Percentiles rank a stretch among this genome's conserved stretches.
phyloP scores from a whole-genome alignment of 2,888 invertebrate genomes.

The Petrolisthes manimaculis region DNA sequence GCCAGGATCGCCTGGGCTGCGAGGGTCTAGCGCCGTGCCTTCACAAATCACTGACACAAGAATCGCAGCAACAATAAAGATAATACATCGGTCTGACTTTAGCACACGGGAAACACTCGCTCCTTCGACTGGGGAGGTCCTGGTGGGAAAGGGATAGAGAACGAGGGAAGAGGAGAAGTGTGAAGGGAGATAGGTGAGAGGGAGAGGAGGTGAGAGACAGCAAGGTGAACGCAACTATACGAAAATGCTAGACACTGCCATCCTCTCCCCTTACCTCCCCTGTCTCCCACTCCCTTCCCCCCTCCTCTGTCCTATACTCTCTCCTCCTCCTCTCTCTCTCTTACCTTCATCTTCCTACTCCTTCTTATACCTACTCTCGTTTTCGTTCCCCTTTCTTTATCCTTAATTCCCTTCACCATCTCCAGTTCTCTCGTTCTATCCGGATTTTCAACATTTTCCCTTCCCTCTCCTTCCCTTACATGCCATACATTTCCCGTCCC shows the following conservation, averaged over 20 bases:
- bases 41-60: constrained; percentile 15
- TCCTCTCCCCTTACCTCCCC: no score
- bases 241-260: no score
- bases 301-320: no score
- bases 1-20: not conserved
- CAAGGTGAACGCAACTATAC: no score
- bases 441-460: no score
- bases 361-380: not conserved
- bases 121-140: not conserved
- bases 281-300: no score
- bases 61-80: not conserved
- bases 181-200: not conserved
- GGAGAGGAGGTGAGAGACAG: not conserved
- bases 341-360: not conserved
- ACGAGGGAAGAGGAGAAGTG: not conserved
- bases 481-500: no score
- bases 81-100: not conserved
- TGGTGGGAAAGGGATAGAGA: not conserved
- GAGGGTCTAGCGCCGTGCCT: not conserved
- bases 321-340: not conserved
- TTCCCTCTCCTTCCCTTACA: no score
- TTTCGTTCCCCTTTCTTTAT: not conserved
- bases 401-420: no score
- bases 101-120: not conserved
- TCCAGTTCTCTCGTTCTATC: no score